Percentiles rank a stretch among this genome's conserved stretches.
Conservation (phyloP, 2,888 invertebrate genomes). For the Tachina lurida region DNA sequence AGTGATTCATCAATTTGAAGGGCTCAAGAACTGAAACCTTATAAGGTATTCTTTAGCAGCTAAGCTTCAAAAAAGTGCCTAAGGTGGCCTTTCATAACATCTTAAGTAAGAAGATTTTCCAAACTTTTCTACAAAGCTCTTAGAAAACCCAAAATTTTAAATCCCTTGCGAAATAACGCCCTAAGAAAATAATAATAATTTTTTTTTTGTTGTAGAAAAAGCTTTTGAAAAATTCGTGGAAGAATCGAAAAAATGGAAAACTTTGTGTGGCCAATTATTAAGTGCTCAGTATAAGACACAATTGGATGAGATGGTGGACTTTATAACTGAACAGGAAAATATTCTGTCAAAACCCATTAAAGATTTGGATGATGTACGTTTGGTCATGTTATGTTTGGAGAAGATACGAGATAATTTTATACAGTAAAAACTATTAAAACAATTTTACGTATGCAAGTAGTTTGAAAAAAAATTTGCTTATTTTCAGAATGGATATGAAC, state of each 20-base stretch:
- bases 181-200: background rate
- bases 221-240: slow-evolving; percentile 87
- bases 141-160: background rate
- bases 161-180: background rate
- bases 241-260: slow-evolving; percentile 92
- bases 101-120: too few species aligned
- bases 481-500: slow-evolving; percentile 87
- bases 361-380: slow-evolving; percentile 90
- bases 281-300: slow-evolving; percentile 88
- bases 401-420: slow-evolving; percentile 90
- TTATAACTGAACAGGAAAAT: slow-evolving; percentile 90
- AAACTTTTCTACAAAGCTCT: too few species aligned
- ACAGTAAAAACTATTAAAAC: slow-evolving; percentile 81
- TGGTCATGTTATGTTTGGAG: slow-evolving; percentile 91
- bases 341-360: slow-evolving; percentile 88
- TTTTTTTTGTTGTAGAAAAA: slow-evolving; percentile 82
- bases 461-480: slow-evolving; percentile 46
- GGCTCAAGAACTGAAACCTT: too few species aligned
- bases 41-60: too few species aligned
- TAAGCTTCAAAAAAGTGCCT: too few species aligned
- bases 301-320: slow-evolving; percentile 88
- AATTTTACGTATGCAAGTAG: background rate
- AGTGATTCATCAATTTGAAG: too few species aligned
- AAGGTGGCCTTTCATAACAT: too few species aligned
- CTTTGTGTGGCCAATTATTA: slow-evolving; percentile 87